Percentiles rank a stretch among this genome's conserved stretches.
phyloP scores from a whole-genome alignment of 1,140 invertebrate genomes.

The Drosophila erecta region DNA sequence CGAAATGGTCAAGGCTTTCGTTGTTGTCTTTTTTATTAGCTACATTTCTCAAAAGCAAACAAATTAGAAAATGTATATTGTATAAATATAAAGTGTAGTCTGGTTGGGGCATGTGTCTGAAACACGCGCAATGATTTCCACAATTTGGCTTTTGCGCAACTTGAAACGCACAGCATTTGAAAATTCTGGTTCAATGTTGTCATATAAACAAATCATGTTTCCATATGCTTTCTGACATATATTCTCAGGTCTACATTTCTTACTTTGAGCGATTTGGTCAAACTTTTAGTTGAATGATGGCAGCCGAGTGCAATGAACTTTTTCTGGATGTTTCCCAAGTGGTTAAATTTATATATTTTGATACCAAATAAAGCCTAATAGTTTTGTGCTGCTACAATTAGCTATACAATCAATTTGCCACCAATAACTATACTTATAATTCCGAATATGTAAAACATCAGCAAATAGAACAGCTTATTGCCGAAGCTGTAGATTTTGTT shows the following conservation, averaged over 20 bases:
- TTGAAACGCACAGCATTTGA: conserved; percentile 47
- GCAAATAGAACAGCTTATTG: neutral
- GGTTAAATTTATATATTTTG: conserved; percentile 3
- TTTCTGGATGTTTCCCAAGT: conserved; percentile 17
- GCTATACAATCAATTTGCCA: neutral
- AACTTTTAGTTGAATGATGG: conserved; percentile 35
- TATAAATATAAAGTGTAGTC: conserved; percentile 26
- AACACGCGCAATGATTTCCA: conserved; percentile 54
- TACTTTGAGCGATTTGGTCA: conserved; percentile 35
- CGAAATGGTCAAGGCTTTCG: conserved; percentile 66
- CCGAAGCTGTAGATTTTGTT: conserved; percentile 3
- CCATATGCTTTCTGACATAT: conserved; percentile 57
- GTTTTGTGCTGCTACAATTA: conserved; percentile 1
- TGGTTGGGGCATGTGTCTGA: conserved; percentile 35
- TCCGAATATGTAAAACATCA: conserved; percentile 6
- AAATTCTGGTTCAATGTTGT: conserved; percentile 61
- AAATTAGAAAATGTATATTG: conserved; percentile 20
- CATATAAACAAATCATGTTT: conserved; percentile 46
- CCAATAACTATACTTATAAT: neutral
- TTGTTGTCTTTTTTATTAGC: conserved; percentile 58
- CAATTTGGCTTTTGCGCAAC: conserved; percentile 55
- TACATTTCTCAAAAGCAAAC: conserved; percentile 38
- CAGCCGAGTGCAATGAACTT: conserved; percentile 72
- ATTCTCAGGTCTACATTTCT: conserved; percentile 51
- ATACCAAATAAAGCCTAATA: neutral